Evolutionary conservation across 2,888 invertebrate species (phyloP).

Genomic region (Ommatoiulus sabulosus): DNA sequence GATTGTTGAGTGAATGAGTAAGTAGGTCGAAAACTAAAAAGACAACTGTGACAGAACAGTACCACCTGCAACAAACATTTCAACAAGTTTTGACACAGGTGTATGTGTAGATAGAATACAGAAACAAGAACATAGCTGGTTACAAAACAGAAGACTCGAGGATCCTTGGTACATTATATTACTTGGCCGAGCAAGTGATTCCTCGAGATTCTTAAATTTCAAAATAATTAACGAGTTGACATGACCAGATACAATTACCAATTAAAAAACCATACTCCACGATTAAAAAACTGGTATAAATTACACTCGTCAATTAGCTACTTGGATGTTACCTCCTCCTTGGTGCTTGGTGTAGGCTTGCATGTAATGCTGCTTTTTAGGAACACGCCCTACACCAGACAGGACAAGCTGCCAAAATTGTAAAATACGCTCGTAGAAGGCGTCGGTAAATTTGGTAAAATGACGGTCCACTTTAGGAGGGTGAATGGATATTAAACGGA

Average conservation of each 20-base stretch:
- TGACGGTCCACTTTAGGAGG: not conserved
- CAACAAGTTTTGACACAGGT: not conserved
- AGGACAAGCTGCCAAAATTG: conserved; percentile 9
- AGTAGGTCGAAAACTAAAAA: too few relatives aligned
- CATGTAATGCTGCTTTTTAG: not conserved
- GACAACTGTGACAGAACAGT: too few relatives aligned
- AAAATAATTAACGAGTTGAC: not conserved
- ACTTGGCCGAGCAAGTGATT: not conserved
- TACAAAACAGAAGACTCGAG: not conserved
- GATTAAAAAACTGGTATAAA: not conserved
- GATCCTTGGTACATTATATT: too few relatives aligned
- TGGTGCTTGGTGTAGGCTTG: too few relatives aligned
- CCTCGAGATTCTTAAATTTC: not conserved
- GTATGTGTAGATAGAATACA: not conserved
- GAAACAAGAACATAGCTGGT: not conserved
- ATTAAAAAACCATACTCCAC: not conserved
- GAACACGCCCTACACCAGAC: not conserved
- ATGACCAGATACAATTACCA: not conserved
- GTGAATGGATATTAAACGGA: not conserved
- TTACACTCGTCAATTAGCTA: too few relatives aligned
- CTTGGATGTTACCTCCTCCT: too few relatives aligned
- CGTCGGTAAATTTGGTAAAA: not conserved
- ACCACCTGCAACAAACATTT: not conserved
- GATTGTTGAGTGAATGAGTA: too few relatives aligned
- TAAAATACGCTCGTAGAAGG: not conserved